Evolutionary conservation across 2,888 invertebrate species (phyloP).

Genomic region (Rapana venosa): DNA sequence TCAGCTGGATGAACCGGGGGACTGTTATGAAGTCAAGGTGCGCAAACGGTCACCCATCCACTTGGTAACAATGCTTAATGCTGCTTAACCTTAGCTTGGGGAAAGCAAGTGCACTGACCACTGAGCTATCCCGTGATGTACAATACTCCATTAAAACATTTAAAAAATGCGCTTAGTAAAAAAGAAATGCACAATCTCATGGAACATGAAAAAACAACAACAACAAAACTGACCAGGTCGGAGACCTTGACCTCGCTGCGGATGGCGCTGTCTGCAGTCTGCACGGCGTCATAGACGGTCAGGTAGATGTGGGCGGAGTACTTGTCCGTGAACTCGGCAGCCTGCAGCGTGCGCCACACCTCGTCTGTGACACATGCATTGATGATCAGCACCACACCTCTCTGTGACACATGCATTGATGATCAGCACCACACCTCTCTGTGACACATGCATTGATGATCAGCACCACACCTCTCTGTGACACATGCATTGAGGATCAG

Average conservation of each 20-base stretch:
- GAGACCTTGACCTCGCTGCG: slow-evolving; percentile 24
- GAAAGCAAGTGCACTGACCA: background rate
- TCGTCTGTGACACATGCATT: slow-evolving; percentile 61
- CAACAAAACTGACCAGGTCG: slow-evolving; percentile 34
- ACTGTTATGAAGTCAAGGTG: too few species aligned
- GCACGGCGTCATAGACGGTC: slow-evolving; percentile 79
- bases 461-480: background rate
- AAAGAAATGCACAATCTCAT: background rate
- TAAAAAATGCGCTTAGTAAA: background rate
- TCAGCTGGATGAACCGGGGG: too few species aligned
- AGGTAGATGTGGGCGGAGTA: slow-evolving; percentile 77
- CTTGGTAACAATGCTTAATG: background rate
- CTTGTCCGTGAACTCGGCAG: slow-evolving; percentile 76
- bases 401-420: background rate
- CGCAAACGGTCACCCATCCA: background rate
- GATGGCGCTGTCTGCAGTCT: slow-evolving; percentile 54
- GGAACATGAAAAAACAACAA: background rate
- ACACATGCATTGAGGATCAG: background rate
- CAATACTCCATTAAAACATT: background rate
- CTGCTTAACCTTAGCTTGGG: background rate
- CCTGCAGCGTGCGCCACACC: slow-evolving; percentile 71
- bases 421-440: background rate
- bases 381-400: background rate
- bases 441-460: background rate
- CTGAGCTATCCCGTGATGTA: background rate